Evolutionary conservation across 2,888 invertebrate genomes (phyloP), one percentile per base, ranked within the genome.

Genomic region (Magallana nippona): DNA sequence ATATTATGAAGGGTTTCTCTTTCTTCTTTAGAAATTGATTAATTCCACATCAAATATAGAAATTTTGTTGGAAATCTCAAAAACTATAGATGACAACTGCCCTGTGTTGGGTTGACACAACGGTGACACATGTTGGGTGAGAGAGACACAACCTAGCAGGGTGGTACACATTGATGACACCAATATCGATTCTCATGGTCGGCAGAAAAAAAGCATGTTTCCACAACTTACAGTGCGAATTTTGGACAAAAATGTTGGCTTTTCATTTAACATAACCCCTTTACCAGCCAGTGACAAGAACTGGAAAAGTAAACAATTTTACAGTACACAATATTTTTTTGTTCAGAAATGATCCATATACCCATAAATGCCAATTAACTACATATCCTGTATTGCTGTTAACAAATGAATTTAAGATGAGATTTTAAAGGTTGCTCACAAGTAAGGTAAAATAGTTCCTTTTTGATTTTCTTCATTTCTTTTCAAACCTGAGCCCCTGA

Each of bases 261-360:
- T 89, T 86, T 90, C 90, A 83, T 90, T 88, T 55, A 89, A 81
- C 78, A 86, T 80, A 78, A 80, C 88, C 63, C 90, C 83, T 86
- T 89, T 90, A 82, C 88, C 89, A 62, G 89, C 83, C 62, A 90
- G 86, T 85, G 89, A 86, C 85, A 89, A 86, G 85, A 89, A 90
- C 89, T 90, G 90, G 78, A 86, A 85, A 56, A 80, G 83, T 82
- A 86, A 82, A 86, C 17, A 32, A 27, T 15, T 17, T 8, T 44
- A 44, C 44, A 44, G 44, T 44, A 44, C 44, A 44, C 27, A 44
- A 44, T n/a, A n/a, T 5, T 44, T 44, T 44, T 0, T 44, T 44
- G 8, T 44, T 44, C 5, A 44, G 44, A 44, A 44, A 0, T 44
- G 44, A 44, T 8, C 44, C 44, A 44, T 44, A 44, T 32, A 32